phyloP scores from a whole-genome alignment of 2,888 invertebrate genomes.

The Lepidochrysops patricia region DNA sequence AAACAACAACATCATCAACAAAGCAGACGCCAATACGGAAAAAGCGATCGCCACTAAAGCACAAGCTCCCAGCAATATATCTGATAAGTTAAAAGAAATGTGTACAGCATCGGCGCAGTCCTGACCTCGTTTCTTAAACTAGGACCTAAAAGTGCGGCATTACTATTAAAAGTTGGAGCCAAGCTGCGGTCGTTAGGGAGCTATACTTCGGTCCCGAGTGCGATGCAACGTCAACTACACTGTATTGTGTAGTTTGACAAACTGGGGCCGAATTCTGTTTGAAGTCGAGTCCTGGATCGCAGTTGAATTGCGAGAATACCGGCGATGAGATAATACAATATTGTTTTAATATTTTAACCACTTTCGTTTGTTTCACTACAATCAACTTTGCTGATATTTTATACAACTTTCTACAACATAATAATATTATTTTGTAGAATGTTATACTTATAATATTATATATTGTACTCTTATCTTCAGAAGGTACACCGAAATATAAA shows the following conservation, averaged over 20 bases:
- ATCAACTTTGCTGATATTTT: too few relatives aligned
- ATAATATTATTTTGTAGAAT: too few relatives aligned
- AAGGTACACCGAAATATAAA: too few relatives aligned
- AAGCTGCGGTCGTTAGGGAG: slow-evolving; percentile 50
- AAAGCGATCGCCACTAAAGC: background rate
- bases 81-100: slow-evolving; percentile 21
- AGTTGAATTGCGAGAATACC: slow-evolving; percentile 11
- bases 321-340: background rate
- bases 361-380: background rate
- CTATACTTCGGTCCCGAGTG: slow-evolving; percentile 37
- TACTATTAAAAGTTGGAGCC: slow-evolving; percentile 57
- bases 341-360: background rate
- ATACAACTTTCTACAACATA: too few relatives aligned
- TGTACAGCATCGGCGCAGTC: slow-evolving; percentile 29
- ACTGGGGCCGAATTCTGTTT: slow-evolving; percentile 23
- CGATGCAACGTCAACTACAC: slow-evolving; percentile 33
- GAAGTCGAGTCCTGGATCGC: slow-evolving; percentile 14
- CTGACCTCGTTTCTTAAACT: slow-evolving; percentile 47
- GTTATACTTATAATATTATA: too few relatives aligned
- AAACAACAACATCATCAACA: background rate
- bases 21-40: background rate
- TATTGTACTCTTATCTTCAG: too few relatives aligned
- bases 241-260: slow-evolving; percentile 27
- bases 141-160: slow-evolving; percentile 48
- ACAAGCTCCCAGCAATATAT: slow-evolving; percentile 15